Evolutionary conservation across 1,140 invertebrate species (phyloP).

Genomic region (Odontomachus brunneus): DNA sequence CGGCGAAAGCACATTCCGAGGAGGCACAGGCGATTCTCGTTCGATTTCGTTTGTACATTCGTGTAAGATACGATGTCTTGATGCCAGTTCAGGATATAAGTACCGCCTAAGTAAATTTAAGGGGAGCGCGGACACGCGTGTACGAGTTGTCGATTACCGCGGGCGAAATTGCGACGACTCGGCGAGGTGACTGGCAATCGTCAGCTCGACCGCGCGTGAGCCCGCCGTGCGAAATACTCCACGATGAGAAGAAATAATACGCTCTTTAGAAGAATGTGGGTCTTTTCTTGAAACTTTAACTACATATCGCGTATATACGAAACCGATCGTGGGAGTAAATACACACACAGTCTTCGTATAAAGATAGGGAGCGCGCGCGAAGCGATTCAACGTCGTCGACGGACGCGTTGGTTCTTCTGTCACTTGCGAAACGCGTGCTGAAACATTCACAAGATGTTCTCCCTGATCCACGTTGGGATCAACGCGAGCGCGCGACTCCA

Average conservation of each 20-base stretch:
- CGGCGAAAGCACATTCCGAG: slow-evolving; percentile 69
- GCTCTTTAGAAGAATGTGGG: no score
- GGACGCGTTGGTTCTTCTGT: slow-evolving; percentile 4
- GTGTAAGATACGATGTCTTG: slow-evolving; percentile 67
- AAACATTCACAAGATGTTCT: slow-evolving; percentile 20
- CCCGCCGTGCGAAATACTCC: no score
- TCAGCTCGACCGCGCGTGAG: no score
- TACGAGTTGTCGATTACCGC: background rate
- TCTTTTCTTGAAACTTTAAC: no score
- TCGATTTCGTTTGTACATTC: slow-evolving; percentile 81
- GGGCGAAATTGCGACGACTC: no score
- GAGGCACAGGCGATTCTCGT: slow-evolving; percentile 68
- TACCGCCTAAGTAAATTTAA: slow-evolving; percentile 68
- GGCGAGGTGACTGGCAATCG: no score
- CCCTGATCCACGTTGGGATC: background rate
- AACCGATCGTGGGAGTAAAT: no score
- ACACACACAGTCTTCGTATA: no score
- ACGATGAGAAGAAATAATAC: no score
- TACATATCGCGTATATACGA: no score
- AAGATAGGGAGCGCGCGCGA: no score
- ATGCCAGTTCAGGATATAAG: slow-evolving; percentile 70
- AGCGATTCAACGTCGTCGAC: slow-evolving; percentile 16
- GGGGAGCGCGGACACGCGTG: slow-evolving; percentile 41
- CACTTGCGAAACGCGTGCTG: background rate
- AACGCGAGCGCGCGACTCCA: background rate